Conservation (phyloP, 2,888 invertebrate genomes). For the Flabesymbios commensalis region DNA sequence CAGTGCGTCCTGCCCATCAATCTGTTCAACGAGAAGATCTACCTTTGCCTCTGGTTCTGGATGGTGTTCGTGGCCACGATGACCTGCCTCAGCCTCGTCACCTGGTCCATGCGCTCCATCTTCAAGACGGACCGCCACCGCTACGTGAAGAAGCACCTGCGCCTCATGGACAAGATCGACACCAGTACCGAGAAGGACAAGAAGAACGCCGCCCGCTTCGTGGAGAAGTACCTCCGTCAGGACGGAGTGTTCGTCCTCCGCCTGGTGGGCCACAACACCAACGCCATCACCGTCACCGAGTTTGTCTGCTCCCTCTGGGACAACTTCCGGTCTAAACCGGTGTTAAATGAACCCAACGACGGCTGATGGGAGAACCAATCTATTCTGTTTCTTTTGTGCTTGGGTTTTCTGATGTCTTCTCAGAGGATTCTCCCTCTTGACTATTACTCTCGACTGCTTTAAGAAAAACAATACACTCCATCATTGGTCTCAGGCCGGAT, state of each 20-base stretch:
- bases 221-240: constrained; percentile 57
- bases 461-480: too few relatives aligned
- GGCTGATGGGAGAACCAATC: too few relatives aligned
- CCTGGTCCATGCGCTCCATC: constrained; percentile 54
- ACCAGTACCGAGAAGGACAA: constrained; percentile 21
- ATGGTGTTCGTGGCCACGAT: constrained; percentile 61
- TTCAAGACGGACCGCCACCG: constrained; percentile 28
- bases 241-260: constrained; percentile 60
- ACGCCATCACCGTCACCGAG: constrained; percentile 60
- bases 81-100: constrained; percentile 60
- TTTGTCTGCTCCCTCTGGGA: constrained; percentile 59
- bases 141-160: constrained; percentile 37
- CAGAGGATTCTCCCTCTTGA: too few relatives aligned
- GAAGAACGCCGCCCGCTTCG: constrained; percentile 42
- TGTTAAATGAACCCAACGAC: constrained; percentile 11
- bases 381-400: too few relatives aligned
- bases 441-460: too few relatives aligned
- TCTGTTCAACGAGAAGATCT: constrained; percentile 54
- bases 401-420: too few relatives aligned
- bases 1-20: constrained; percentile 60
- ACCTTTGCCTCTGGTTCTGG: constrained; percentile 65
- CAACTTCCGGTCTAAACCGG: constrained; percentile 40
- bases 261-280: constrained; percentile 60
- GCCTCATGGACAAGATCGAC: constrained; percentile 28
- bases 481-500: too few relatives aligned